Percentiles rank a stretch among this genome's conserved stretches.
Conservation (phyloP, 1,140 invertebrate species). For the Parapsyche elsis region DNA sequence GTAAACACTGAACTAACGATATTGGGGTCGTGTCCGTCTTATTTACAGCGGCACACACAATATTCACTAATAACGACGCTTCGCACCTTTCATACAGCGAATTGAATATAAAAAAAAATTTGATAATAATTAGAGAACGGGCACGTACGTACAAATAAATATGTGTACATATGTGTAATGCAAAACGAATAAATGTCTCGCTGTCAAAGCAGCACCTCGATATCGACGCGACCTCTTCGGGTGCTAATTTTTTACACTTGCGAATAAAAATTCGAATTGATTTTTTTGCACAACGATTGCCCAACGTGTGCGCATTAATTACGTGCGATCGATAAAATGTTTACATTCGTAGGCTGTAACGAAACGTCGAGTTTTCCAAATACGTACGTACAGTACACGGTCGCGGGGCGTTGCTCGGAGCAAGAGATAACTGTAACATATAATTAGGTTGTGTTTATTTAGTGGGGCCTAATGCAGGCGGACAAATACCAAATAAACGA, state of each 20-base stretch:
- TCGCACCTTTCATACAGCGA: not conserved
- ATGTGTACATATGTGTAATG: too few relatives aligned
- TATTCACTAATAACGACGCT: slow-evolving; percentile 35
- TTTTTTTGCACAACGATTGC: too few relatives aligned
- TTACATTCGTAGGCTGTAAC: not conserved
- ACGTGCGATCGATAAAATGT: too few relatives aligned
- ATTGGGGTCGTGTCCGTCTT: slow-evolving; percentile 51
- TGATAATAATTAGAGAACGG: not conserved
- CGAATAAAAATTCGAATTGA: too few relatives aligned
- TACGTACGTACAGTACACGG: not conserved
- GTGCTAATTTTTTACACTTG: too few relatives aligned
- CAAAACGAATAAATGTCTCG: slow-evolving; percentile 6
- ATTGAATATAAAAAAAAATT: not conserved
- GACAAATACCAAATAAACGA: slow-evolving; percentile 50
- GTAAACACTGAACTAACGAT: slow-evolving; percentile 55
- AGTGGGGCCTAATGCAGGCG: slow-evolving; percentile 52
- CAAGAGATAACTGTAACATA: slow-evolving; percentile 56
- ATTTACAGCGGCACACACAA: slow-evolving; percentile 47
- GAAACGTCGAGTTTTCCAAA: not conserved
- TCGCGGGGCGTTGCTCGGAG: slow-evolving; percentile 46
- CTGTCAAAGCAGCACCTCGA: not conserved
- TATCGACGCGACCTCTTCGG: too few relatives aligned
- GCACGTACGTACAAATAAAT: too few relatives aligned
- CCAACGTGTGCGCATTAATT: too few relatives aligned
- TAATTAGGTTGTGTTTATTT: slow-evolving; percentile 56